These are phyloP conservation scores for Toxostoma redivivum DNA, from an alignment of 2,113 vertebrate species.

Conservation along the genomic window DNA sequence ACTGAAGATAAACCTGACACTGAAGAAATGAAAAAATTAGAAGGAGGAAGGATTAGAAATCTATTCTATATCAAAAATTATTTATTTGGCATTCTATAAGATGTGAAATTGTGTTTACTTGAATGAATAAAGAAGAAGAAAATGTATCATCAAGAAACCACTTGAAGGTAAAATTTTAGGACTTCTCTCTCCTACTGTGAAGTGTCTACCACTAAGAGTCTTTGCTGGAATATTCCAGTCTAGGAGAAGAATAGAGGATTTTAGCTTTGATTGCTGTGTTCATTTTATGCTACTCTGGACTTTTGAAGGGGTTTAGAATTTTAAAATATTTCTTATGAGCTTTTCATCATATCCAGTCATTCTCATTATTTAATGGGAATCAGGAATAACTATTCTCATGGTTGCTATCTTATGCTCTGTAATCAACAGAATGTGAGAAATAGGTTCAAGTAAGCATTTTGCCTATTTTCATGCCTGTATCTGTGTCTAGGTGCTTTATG, in stretches of 20 bases:
- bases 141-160: background rate
- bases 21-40: background rate
- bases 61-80: background rate
- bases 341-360: background rate
- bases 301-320: background rate
- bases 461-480: background rate
- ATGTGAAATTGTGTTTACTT: background rate
- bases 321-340: background rate
- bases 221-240: background rate
- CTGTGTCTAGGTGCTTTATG: accelerated
- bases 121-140: background rate
- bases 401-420: background rate
- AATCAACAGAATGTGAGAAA: background rate
- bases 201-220: background rate
- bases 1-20: background rate
- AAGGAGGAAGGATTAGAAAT: background rate
- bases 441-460: background rate
- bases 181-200: background rate
- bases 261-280: background rate
- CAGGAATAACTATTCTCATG: background rate
- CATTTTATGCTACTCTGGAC: background rate
- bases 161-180: background rate
- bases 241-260: background rate
- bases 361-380: background rate
- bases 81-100: background rate